Evolutionary conservation across 1,140 invertebrate species (phyloP), one percentile per base, ranked within the genome.

Genomic region (Hypsibius dujardini): DNA sequence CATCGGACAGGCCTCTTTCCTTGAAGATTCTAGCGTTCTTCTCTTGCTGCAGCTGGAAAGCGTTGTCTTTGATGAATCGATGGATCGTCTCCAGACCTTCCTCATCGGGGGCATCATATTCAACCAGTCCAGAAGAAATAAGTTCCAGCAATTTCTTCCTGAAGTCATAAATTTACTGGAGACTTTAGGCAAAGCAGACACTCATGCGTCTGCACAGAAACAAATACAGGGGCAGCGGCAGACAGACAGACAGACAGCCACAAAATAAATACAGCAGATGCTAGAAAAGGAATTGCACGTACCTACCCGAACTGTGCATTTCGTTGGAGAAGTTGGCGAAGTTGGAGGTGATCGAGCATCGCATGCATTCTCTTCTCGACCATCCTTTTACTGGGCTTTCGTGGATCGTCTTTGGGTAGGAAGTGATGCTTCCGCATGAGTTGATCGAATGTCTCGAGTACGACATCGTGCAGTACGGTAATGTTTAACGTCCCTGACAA

Each of bases 131-230:
- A 56, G 50, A 7, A n/a, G 7, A 56, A n/a, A 56, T 56, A 7
- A 56, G 50, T 12, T 56, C 50, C 50, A 56, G n/a, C 50, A 56
- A n/a, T 56, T 56, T 56, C 7, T 56, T 56, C n/a, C 50, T 56
- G n/a, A n/a, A 56, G 50, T 56, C 50, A n/a, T n/a, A 12, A 56
- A 56, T 56, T 56, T 56, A 12, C n/a, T 56, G n/a, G 7, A 56
- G 50, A 12, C 50, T 56, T 56, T 56, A 12, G 7, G n/a, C 50
- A n/a, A 56, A 12, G 7, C n/a, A n/a, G 50, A 56, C n/a, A 12
- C 7, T 56, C n/a, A 12, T 7, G 7, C 7, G 50, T 56, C 7
- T 56, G n/a, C n/a, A 56, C 50, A 7, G 50, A n/a, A 12, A 12
- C 7, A n/a, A 56, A 7, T 56, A n/a, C 28, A 28, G 28, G 28